Evolutionary conservation across 1,140 invertebrate genomes (phyloP).

Genomic region (Solenopsis invicta): DNA sequence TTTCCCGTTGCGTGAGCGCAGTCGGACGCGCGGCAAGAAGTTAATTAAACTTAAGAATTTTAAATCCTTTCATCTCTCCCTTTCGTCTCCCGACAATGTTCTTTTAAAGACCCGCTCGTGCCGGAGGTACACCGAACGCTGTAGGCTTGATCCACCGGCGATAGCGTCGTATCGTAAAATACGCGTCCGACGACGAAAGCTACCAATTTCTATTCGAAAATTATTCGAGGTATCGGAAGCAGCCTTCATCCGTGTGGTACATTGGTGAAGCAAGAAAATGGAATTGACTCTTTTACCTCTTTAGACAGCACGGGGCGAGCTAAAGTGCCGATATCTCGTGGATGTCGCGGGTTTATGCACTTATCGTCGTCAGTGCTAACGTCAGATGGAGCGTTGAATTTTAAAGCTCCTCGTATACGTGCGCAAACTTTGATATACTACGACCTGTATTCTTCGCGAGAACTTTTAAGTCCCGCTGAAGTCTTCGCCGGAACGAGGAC

Average conservation of each 20-base stretch:
- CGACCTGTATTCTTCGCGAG: conserved; percentile 17
- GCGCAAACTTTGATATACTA: conserved; percentile 30
- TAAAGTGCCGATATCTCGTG: conserved; percentile 47
- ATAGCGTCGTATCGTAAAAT: background rate
- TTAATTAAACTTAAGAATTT: conserved; percentile 55
- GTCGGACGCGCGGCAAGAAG: conserved; percentile 8
- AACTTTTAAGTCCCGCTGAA: conserved; percentile 15
- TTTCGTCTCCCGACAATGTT: background rate
- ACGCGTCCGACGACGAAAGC: background rate
- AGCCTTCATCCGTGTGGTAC: background rate
- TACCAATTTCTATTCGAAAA: background rate
- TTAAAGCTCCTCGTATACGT: conserved; percentile 48
- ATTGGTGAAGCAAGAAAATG: conserved; percentile 33
- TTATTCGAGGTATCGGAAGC: conserved; percentile 8
- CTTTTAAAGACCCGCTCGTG: background rate
- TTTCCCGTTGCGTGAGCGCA: background rate
- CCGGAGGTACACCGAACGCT: background rate
- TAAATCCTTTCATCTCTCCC: conserved; percentile 7
- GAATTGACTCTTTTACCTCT: background rate
- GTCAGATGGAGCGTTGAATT: conserved; percentile 51
- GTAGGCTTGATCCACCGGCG: background rate
- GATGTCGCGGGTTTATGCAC: conserved; percentile 47
- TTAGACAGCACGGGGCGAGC: background rate
- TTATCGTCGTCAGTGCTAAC: conserved; percentile 39
- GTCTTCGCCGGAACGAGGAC: conserved; percentile 15